Evolutionary conservation across 2,888 invertebrate genomes (phyloP).

Genomic region (Beris morrisii): DNA sequence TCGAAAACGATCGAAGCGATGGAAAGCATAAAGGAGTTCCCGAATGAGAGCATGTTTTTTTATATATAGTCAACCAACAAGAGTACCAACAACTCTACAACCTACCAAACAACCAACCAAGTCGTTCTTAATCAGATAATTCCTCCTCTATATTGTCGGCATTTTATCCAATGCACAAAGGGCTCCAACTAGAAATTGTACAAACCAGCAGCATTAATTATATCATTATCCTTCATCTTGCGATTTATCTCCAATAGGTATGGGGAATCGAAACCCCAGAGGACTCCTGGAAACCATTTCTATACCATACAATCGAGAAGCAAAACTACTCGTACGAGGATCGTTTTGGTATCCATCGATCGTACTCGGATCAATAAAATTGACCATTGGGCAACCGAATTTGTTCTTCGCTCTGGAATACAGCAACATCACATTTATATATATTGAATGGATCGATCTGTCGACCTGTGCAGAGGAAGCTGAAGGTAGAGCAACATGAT

Average conservation of each 20-base stretch:
- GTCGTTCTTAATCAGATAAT: constrained; percentile 39
- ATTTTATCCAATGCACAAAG: constrained; percentile 39
- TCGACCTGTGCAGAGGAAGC: not conserved
- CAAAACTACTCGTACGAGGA: not conserved
- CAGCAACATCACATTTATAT: constrained; percentile 28
- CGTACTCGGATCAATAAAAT: constrained; percentile 30
- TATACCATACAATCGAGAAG: not conserved
- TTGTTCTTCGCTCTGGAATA: constrained; percentile 26
- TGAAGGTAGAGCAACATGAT: not conserved
- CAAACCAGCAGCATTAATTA: constrained; percentile 49
- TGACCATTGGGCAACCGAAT: constrained; percentile 31
- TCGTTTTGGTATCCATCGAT: constrained; percentile 23
- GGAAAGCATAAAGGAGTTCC: constrained; percentile 11
- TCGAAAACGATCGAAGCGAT: constrained; percentile 12
- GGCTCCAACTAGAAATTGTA: constrained; percentile 42
- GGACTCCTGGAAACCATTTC: constrained; percentile 22
- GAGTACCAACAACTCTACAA: constrained; percentile 3
- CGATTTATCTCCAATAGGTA: constrained; percentile 46
- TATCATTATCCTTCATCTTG: constrained; percentile 52
- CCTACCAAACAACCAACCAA: constrained; percentile 10
- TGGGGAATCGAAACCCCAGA: constrained; percentile 10
- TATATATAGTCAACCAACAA: not conserved
- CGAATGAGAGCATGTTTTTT: not conserved
- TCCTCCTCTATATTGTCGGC: constrained; percentile 35
- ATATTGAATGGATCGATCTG: constrained; percentile 6